Evolutionary conservation across 2,888 invertebrate species (phyloP), one percentile per base, ranked within the genome.

Genomic region (Nemotelus pantherinus): DNA sequence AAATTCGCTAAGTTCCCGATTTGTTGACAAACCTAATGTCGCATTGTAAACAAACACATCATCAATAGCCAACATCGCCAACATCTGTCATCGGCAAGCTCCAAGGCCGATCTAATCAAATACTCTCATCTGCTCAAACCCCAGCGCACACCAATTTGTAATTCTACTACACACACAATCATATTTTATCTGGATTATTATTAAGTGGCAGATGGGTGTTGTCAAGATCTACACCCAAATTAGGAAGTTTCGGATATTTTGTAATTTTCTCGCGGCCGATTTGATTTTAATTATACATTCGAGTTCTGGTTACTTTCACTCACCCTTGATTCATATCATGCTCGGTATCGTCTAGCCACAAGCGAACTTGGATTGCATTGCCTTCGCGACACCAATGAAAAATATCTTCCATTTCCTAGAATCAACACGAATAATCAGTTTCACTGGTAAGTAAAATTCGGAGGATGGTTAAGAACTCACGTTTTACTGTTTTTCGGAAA

Each of bases 301-400:
- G 6, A 2, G 25, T 43, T 9, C 41, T 39, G 4, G 9, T 67
- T 68, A 50, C 53, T 58, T 74, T 55, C n/a, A 79, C 88, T 90
- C 91, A 99, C 99, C 99, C 99, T 88, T 98, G 96, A 88, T 99
- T 99, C 92, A 99, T 94, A 87, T 99, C 99, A 92, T 99, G 97
- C 89, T 99, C 99, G 4, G 98, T 98, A 88, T 99, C 99, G 87
- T 99, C 99, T 79, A 99, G 90, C 99, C 99, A 99, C 82, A 99
- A 95, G 82, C 99, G 92, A 80, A 99, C 97, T 91, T 98, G 98
- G 87, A 99, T 93, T 53, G 98, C 95, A 90, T 99, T 99, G 86
- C 99, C 99, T 89, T 98, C 98, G 78, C 97, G 92, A 87, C 97
- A 97, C 98, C 98, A 98, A 85, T 97, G 97, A 89, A 99, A 99